phyloP scores from a whole-genome alignment of 92 coral and sea anemone species.

The Diadumene lineata region DNA sequence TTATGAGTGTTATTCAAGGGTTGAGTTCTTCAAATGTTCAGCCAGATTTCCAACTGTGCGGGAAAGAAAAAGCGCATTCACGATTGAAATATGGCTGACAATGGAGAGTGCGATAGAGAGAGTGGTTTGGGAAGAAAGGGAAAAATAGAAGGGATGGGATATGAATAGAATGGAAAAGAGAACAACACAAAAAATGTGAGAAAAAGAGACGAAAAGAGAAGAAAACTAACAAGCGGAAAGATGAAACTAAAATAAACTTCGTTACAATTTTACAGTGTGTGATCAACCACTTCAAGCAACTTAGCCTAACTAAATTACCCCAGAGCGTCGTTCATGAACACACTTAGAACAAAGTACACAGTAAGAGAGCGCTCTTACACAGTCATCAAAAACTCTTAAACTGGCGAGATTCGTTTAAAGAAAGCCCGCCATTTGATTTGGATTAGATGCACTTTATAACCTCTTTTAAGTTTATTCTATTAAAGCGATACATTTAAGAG shows the following conservation, averaged over 20 bases:
- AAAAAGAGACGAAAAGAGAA: too few relatives aligned
- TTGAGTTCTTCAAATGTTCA: too few relatives aligned
- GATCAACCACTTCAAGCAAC: slow-evolving; percentile 18
- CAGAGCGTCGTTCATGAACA: slow-evolving; percentile 22
- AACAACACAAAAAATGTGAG: too few relatives aligned
- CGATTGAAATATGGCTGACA: too few relatives aligned
- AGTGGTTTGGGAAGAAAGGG: too few relatives aligned
- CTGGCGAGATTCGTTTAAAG: slow-evolving; percentile 24
- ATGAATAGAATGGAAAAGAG: too few relatives aligned
- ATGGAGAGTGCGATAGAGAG: too few relatives aligned
- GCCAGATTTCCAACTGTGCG: too few relatives aligned
- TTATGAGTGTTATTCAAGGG: too few relatives aligned
- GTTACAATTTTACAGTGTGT: not conserved
- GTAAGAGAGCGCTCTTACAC: slow-evolving; percentile 23
- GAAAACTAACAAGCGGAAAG: too few relatives aligned
- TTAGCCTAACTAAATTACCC: slow-evolving; percentile 29
- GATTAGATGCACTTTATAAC: not conserved
- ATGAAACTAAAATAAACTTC: not conserved
- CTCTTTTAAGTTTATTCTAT: not conserved
- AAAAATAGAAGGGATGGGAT: too few relatives aligned
- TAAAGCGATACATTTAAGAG: not conserved
- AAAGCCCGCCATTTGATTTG: not conserved
- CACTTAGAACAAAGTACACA: slow-evolving; percentile 25
- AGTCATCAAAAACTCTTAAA: slow-evolving; percentile 2
- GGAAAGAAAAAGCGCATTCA: too few relatives aligned